Evolutionary conservation across 2,113 vertebrate genomes (phyloP).

Genomic region (Thinocorus orbignyianus): DNA sequence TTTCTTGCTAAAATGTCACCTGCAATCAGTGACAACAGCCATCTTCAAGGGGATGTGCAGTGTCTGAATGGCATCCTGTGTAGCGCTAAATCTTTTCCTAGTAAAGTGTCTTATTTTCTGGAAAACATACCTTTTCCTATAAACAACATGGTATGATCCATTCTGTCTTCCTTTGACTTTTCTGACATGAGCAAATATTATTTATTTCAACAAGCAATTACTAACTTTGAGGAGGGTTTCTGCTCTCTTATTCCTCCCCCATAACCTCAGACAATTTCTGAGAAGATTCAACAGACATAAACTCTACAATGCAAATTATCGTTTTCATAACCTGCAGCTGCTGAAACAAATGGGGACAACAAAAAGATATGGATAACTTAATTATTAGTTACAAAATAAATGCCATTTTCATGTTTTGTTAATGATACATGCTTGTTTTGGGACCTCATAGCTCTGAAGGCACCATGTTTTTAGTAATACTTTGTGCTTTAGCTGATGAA

Average conservation of each 20-base stretch:
- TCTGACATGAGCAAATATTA: neutral
- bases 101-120: neutral
- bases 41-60: neutral
- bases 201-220: neutral
- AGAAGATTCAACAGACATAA: neutral
- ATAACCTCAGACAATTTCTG: neutral
- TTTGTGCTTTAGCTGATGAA: neutral
- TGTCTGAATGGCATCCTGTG: neutral
- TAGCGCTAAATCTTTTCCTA: neutral
- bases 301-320: neutral
- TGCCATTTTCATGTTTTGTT: neutral
- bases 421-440: neutral
- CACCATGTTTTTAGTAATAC: neutral
- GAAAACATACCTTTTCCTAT: neutral
- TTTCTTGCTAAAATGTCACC: neutral
- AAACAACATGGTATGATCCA: neutral
- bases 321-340: neutral
- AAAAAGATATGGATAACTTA: neutral
- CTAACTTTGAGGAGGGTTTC: neutral
- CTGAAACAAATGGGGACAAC: neutral
- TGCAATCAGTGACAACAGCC: neutral
- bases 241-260: neutral
- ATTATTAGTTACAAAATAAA: neutral
- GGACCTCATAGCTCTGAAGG: fast-evolving
- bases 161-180: neutral